phyloP scores from a whole-genome alignment of 2,113 vertebrate species.

The Mirza zaza region DNA sequence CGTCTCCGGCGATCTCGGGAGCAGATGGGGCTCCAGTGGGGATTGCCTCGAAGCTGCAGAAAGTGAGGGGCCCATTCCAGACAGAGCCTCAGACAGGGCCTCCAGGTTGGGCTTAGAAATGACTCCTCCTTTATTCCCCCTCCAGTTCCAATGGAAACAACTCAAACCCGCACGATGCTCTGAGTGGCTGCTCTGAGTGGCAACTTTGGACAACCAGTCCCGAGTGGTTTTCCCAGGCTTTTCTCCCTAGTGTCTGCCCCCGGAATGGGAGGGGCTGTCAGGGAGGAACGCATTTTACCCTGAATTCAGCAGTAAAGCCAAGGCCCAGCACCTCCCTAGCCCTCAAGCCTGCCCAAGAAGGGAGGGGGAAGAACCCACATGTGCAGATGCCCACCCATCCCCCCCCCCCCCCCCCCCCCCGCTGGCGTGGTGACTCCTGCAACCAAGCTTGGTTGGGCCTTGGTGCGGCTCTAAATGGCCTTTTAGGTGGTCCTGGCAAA shows the following conservation, averaged over 20 bases:
- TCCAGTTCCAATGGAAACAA: too few species aligned
- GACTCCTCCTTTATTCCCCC: too few species aligned
- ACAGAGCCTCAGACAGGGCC: background rate
- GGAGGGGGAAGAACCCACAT: background rate
- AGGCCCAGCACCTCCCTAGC: background rate
- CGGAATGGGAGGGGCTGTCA: background rate
- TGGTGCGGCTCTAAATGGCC: background rate
- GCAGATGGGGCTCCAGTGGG: background rate
- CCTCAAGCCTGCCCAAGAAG: rapidly evolving
- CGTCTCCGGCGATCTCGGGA: rapidly evolving
- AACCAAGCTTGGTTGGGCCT: background rate
- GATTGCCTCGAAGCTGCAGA: background rate
- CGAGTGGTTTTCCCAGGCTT: too few species aligned
- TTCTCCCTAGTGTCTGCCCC: rapidly evolving
- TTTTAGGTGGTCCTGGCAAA: background rate
- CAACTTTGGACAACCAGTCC: background rate
- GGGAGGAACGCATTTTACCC: too few species aligned
- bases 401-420: rapidly evolving
- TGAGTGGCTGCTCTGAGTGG: rapidly evolving
- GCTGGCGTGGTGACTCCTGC: rapidly evolving
- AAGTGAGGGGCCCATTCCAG: background rate
- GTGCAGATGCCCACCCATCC: rapidly evolving
- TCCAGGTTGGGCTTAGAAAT: background rate
- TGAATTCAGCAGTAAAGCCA: background rate
- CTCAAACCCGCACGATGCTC: rapidly evolving